Base-by-base conservation (phyloP, 2,888 invertebrate species). In the Podabrus alpinus region DNA sequence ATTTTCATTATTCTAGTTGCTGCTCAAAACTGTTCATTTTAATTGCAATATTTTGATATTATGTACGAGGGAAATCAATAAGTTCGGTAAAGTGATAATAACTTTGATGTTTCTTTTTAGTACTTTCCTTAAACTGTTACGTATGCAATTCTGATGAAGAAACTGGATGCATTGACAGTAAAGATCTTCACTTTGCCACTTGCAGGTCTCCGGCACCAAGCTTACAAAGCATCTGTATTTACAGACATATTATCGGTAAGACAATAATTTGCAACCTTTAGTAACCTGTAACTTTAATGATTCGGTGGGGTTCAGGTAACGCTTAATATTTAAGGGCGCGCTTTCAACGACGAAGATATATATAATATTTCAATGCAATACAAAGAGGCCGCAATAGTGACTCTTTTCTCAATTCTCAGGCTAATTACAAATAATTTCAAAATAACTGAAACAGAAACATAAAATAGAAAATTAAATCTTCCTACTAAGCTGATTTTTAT, bases 101-200 rank as follows among this genome's bases (percentile, higher is more conserved):
- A n/a, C n/a, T 62, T 17, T 62, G 15, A 61, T 11, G 15, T 61
- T 71, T 71, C 9, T n/a, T 71, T 71, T 60, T 24, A 71, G 71
- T 24, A 9, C 29, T 59, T 17, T 19, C 45, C 24, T 64, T 71
- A 29, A 71, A 71, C n/a, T 71, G 71, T 11, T 71, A 71, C 17
- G 13, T 9, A 9, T 71, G 71, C 24, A 45, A 45, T 59, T 25
- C 66, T 0, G 66, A 66, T 1, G 66, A 66, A n/a, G 13, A n/a
- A 16, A n/a, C 61, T 11, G 69, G 69, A 16, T 70, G 69, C 17
- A 5, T 21, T 3, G 64, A 70, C 9, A 13, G 16, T 10, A n/a
- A 10, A 25, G 64, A 62, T 24, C 69, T 64, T 25, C 15, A 2
- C 5, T 16, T 16, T n/a, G 15, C 15, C 1, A 21, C 69, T 2